Conservation (phyloP, 92 coral and sea anemone species). For the Bergia sp. region DNA sequence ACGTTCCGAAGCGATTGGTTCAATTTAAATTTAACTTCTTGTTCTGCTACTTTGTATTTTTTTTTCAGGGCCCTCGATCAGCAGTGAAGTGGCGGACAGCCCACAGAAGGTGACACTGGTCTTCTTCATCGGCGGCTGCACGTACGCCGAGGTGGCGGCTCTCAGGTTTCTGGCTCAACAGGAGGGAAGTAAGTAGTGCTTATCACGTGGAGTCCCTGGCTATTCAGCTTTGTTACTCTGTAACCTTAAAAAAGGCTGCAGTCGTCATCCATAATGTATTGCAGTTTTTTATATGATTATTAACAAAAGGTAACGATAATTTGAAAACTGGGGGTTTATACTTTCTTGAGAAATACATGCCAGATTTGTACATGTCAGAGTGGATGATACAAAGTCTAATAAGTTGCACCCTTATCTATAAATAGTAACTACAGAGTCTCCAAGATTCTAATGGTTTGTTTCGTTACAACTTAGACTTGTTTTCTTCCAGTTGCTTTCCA, state of each 20-base stretch:
- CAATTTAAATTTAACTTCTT: background rate
- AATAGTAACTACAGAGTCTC: too few relatives aligned
- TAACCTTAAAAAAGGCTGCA: background rate
- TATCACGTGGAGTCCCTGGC: background rate
- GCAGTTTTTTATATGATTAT: too few relatives aligned
- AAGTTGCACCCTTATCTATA: too few relatives aligned
- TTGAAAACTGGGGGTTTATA: too few relatives aligned
- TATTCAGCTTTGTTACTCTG: background rate
- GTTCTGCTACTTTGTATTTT: background rate
- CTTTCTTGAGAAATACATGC: too few relatives aligned
- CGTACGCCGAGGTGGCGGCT: constrained; percentile 95
- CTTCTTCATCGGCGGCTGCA: constrained; percentile 95
- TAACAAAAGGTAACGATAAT: too few relatives aligned
- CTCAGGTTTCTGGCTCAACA: constrained; percentile 91
- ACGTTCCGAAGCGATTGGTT: background rate
- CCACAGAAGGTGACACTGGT: constrained; percentile 90
- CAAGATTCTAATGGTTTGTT: too few relatives aligned
- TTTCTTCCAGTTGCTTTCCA: too few relatives aligned
- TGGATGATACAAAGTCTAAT: too few relatives aligned
- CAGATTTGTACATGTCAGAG: too few relatives aligned
- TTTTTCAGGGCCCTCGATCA: constrained; percentile 58
- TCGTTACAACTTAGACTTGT: too few relatives aligned
- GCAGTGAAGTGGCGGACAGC: constrained; percentile 66
- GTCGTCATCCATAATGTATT: background rate
- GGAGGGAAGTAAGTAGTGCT: constrained; percentile 81